These are phyloP conservation scores for Amazonetta brasiliensis DNA, from an alignment of 2,797 vertebrate species.

Conservation along the genomic window DNA sequence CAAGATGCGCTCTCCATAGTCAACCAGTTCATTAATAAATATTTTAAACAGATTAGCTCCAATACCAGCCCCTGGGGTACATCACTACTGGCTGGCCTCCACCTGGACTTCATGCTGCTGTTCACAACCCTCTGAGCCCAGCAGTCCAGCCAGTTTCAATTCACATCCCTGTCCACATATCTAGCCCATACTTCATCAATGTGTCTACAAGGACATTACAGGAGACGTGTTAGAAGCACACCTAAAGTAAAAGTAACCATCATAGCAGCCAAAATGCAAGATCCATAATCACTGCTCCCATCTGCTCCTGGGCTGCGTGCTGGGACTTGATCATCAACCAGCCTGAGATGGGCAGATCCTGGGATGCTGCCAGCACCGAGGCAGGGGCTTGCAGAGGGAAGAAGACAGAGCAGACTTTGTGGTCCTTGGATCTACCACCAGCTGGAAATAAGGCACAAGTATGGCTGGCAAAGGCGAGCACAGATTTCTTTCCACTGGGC, in stretches of 20 bases:
- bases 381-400: background rate
- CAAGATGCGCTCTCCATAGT: background rate
- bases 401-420: background rate
- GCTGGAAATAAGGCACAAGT: background rate
- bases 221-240: background rate
- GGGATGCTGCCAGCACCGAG: background rate
- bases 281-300: background rate
- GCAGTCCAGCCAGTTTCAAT: background rate
- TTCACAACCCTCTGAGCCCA: background rate
- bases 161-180: background rate
- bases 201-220: background rate
- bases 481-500: background rate
- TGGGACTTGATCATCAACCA: background rate
- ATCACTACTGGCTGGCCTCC: background rate
- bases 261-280: background rate
- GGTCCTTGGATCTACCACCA: background rate
- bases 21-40: background rate
- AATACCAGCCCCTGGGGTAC: background rate
- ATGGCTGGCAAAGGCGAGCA: background rate
- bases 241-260: background rate
- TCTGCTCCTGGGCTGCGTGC: background rate
- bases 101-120: background rate
- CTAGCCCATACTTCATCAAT: background rate
- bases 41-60: background rate
- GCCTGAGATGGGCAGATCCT: accelerated